Percentiles rank a stretch among this genome's conserved stretches.
Conservation (phyloP, 2,888 invertebrate genomes). For the Amitus sp. region DNA sequence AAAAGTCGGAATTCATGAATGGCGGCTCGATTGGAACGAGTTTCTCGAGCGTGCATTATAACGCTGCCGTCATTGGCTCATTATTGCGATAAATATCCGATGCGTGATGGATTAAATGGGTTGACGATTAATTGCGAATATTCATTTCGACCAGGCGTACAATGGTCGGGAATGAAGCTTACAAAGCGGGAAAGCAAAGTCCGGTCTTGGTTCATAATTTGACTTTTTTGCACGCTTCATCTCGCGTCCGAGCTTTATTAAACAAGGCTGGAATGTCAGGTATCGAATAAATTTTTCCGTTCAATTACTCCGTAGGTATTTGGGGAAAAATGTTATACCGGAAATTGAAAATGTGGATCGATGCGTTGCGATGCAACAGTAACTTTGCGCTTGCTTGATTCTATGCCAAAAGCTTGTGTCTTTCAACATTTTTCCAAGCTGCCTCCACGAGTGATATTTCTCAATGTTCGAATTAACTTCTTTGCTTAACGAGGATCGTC, state of each 20-base stretch:
- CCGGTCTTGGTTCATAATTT: neutral
- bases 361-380: slow-evolving; percentile 49
- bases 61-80: slow-evolving; percentile 7
- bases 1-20: no score
- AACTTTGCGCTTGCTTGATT: slow-evolving; percentile 52
- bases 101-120: slow-evolving; percentile 17
- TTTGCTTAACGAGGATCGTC: slow-evolving; percentile 42
- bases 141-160: slow-evolving; percentile 7
- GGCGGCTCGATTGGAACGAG: no score
- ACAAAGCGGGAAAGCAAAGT: neutral
- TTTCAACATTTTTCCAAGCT: slow-evolving; percentile 43
- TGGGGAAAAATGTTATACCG: neutral
- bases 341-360: slow-evolving; percentile 46
- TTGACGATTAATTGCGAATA: slow-evolving; percentile 21
- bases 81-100: slow-evolving; percentile 11
- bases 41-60: no score
- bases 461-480: slow-evolving; percentile 57
- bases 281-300: neutral
- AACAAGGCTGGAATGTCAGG: neutral
- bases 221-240: no score
- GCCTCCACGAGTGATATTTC: slow-evolving; percentile 53
- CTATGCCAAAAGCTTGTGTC: slow-evolving; percentile 50
- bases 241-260: neutral
- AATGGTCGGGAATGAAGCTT: slow-evolving; percentile 4
- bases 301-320: neutral